Percentiles rank a stretch among this genome's conserved stretches.
These are phyloP conservation scores for Tenthredo distinguenda DNA, from an alignment of 2,888 invertebrate species.

Conservation along the genomic window DNA sequence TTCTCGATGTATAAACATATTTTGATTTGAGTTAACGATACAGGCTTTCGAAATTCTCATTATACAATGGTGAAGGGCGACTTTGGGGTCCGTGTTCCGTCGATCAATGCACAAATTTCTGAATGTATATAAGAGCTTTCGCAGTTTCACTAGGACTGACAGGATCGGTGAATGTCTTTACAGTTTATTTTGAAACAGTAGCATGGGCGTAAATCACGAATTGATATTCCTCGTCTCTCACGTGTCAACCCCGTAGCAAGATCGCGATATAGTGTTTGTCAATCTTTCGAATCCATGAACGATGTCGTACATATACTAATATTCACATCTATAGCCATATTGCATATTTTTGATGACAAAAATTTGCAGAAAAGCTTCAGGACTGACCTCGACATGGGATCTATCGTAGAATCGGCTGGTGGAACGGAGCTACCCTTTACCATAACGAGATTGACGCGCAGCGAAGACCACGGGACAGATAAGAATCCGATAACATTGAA, in stretches of 20 bases:
- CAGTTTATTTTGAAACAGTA: background rate
- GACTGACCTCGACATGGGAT: constrained; percentile 68
- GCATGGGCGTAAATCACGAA: background rate
- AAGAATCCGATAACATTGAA: constrained; percentile 54
- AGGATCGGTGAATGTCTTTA: background rate
- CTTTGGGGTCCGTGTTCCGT: background rate
- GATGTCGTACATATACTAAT: background rate
- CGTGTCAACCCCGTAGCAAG: background rate
- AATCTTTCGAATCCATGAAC: background rate
- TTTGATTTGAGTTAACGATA: background rate
- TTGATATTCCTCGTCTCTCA: background rate
- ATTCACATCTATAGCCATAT: background rate
- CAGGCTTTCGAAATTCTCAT: background rate
- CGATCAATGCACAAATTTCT: background rate
- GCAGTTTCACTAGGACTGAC: background rate
- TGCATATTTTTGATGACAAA: background rate
- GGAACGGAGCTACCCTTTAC: constrained; percentile 55
- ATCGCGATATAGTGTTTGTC: background rate
- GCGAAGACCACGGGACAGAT: constrained; percentile 59
- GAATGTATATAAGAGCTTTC: background rate
- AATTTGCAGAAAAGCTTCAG: constrained; percentile 62
- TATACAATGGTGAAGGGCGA: background rate
- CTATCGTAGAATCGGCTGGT: constrained; percentile 56
- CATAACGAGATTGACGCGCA: constrained; percentile 62
- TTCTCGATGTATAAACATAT: background rate